Evolutionary conservation across 2,113 vertebrate species (phyloP).

Genomic region (Hydropotes inermis): DNA sequence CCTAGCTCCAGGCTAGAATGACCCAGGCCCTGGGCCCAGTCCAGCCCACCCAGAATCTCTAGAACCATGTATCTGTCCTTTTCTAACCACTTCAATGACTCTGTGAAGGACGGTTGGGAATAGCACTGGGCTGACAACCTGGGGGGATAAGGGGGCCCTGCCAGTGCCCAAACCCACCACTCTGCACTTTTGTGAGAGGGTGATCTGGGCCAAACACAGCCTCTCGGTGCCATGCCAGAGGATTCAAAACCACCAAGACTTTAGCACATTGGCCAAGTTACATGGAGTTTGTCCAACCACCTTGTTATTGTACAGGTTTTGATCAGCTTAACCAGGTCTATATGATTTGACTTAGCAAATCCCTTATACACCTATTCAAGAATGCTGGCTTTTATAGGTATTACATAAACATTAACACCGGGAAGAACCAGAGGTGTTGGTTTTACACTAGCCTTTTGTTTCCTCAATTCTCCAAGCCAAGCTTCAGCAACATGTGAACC

Average conservation of each 20-base stretch:
- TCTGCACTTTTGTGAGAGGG: background rate
- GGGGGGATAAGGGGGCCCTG: background rate
- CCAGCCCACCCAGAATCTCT: background rate
- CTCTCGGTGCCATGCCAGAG: background rate
- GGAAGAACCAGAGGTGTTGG: background rate
- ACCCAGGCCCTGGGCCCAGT: no score
- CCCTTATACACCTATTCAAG: background rate
- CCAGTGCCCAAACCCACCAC: background rate
- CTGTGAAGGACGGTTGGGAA: background rate
- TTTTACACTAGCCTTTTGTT: background rate
- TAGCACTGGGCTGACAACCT: background rate
- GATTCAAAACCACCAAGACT: background rate
- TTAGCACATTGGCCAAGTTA: background rate
- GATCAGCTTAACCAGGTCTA: background rate
- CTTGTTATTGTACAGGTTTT: background rate
- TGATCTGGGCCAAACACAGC: background rate
- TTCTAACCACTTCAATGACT: background rate
- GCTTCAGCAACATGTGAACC: no score
- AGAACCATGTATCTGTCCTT: background rate
- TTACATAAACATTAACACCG: background rate
- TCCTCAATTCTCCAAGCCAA: background rate
- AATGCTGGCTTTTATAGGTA: background rate
- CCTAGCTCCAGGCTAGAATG: background rate
- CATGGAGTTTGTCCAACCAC: background rate
- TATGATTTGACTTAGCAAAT: background rate